These are phyloP conservation scores for Nymphalis urticae DNA, from an alignment of 2,888 invertebrate genomes.

Conservation along the genomic window DNA sequence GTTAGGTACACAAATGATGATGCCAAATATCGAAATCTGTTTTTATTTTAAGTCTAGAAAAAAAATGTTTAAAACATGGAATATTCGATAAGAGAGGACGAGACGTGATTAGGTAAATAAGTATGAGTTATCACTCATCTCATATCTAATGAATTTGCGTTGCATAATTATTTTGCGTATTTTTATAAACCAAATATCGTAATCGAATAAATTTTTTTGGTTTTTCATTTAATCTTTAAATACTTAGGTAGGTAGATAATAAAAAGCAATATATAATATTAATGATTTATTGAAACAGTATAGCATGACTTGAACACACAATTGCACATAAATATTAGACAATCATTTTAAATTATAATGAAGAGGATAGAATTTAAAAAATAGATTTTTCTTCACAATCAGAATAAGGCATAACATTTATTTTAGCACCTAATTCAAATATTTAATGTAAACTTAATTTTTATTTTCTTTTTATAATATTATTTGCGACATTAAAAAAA, in stretches of 20 bases:
- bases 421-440: constrained; percentile 22
- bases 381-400: constrained; percentile 23
- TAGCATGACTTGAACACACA: constrained; percentile 37
- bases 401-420: constrained; percentile 17
- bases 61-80: too few relatives aligned
- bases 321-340: constrained; percentile 53
- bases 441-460: background rate
- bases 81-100: too few relatives aligned
- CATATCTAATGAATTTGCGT: too few relatives aligned
- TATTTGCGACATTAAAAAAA: background rate
- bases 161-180: too few relatives aligned
- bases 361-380: constrained; percentile 32
- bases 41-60: too few relatives aligned
- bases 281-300: constrained; percentile 64
- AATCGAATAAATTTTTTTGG: too few relatives aligned
- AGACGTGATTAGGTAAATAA: too few relatives aligned
- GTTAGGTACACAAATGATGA: too few relatives aligned
- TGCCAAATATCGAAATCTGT: too few relatives aligned
- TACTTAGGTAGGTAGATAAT: background rate
- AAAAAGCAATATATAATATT: constrained; percentile 40
- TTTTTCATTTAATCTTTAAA: too few relatives aligned
- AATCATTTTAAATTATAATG: constrained; percentile 35
- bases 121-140: too few relatives aligned
- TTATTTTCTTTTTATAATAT: background rate
- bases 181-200: too few relatives aligned